phyloP scores from a whole-genome alignment of 1,140 invertebrate genomes.

The Orchestia grillus region DNA sequence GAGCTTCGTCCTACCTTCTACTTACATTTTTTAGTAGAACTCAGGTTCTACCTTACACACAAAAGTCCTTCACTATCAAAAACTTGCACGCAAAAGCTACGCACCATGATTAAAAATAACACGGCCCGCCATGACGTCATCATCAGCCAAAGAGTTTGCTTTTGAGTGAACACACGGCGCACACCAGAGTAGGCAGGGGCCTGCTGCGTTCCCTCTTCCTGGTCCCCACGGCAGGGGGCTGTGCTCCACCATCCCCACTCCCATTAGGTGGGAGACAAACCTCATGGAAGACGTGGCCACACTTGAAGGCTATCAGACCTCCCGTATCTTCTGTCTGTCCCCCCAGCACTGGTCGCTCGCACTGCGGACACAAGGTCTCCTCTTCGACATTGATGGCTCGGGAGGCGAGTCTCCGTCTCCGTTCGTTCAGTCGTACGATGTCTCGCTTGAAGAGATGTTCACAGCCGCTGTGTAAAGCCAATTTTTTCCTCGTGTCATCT shows the following conservation, averaged over 20 bases:
- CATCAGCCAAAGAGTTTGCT: background rate
- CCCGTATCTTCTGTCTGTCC: background rate
- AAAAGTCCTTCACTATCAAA: too few species aligned
- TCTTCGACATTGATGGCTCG: background rate
- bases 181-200: constrained; percentile 1
- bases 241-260: background rate
- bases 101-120: background rate
- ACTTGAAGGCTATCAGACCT: constrained; percentile 21
- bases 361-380: background rate
- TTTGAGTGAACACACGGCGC: background rate
- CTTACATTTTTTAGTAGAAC: too few species aligned
- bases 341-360: background rate
- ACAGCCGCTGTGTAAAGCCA: constrained; percentile 31
- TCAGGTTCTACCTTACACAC: too few species aligned
- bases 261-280: background rate
- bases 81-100: too few species aligned
- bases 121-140: background rate
- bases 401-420: background rate
- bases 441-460: constrained; percentile 25
- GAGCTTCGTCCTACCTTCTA: too few species aligned
- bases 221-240: background rate
- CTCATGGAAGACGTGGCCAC: background rate
- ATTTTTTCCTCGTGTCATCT: constrained; percentile 57
- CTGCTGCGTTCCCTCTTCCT: constrained; percentile 5
- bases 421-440: background rate